phyloP scores from a whole-genome alignment of 2,113 vertebrate genomes.

The Marcusenius ussheri region DNA sequence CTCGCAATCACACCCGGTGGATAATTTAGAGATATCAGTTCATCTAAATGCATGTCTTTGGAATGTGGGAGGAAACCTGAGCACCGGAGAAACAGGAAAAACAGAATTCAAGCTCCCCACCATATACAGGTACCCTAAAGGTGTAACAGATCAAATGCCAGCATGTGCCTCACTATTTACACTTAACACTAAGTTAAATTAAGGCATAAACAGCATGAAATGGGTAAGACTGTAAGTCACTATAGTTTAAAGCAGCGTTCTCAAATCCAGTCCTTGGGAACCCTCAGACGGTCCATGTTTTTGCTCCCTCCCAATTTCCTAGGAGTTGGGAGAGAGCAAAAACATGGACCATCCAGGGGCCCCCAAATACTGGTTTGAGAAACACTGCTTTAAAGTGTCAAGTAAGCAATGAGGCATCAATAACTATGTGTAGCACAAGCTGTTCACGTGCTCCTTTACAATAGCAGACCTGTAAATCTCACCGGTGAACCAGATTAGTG shows the following conservation, averaged over 20 bases:
- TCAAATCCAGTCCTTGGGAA: background rate
- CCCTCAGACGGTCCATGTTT: background rate
- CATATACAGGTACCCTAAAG: background rate
- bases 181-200: background rate
- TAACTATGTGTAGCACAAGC: background rate
- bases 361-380: background rate
- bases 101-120: background rate
- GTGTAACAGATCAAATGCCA: background rate
- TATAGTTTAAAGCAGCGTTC: background rate
- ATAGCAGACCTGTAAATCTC: slow-evolving; percentile 4
- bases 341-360: background rate
- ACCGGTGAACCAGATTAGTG: slow-evolving; percentile 89
- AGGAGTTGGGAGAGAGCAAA: background rate
- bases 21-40: background rate
- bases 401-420: background rate
- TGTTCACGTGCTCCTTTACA: too few species aligned
- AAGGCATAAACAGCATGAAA: background rate
- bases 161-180: background rate
- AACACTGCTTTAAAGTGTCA: background rate
- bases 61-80: background rate
- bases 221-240: background rate
- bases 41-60: background rate
- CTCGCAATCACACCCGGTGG: background rate
- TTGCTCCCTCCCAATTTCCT: too few species aligned
- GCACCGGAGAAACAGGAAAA: background rate